These are phyloP conservation scores for Pygocentrus nattereri DNA, from an alignment of 2,797 vertebrate genomes.

Conservation along the genomic window DNA sequence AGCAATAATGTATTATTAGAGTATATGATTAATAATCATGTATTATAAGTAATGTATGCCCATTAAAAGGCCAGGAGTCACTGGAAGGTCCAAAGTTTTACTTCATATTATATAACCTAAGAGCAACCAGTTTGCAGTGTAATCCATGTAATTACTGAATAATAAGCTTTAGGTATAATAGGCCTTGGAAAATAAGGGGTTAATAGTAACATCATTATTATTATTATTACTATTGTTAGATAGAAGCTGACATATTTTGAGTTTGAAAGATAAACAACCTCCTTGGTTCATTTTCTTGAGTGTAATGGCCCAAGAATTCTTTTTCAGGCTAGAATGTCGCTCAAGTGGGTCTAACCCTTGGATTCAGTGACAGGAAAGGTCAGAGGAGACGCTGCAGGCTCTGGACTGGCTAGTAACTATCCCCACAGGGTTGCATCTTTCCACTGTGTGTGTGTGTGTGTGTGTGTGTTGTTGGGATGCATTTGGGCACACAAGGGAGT, in stretches of 20 bases:
- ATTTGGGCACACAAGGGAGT: slow-evolving; percentile 68
- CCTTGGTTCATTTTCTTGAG: background rate
- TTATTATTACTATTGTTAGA: background rate
- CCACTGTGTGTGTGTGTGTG: slow-evolving; percentile 42
- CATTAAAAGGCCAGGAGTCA: too few species aligned
- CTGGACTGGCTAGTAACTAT: slow-evolving; percentile 72
- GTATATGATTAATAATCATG: background rate
- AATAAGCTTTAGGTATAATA: background rate
- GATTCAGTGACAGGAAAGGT: slow-evolving; percentile 74
- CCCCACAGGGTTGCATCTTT: slow-evolving; percentile 65
- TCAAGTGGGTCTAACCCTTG: slow-evolving; percentile 15
- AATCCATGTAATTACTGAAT: background rate
- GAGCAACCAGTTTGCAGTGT: background rate
- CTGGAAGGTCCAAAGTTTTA: background rate
- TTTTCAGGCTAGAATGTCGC: slow-evolving; percentile 14
- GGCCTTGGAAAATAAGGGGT: background rate
- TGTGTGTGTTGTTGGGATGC: slow-evolving; percentile 4
- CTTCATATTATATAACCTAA: background rate
- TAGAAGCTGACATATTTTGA: background rate
- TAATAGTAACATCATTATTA: background rate
- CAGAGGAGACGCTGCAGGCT: slow-evolving; percentile 74
- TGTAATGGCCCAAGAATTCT: slow-evolving; percentile 13
- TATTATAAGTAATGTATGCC: too few species aligned
- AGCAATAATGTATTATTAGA: background rate
- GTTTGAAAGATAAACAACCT: background rate